These are phyloP conservation scores for Lutraria rhynchaena DNA, from an alignment of 1,140 invertebrate species.

Conservation along the genomic window DNA sequence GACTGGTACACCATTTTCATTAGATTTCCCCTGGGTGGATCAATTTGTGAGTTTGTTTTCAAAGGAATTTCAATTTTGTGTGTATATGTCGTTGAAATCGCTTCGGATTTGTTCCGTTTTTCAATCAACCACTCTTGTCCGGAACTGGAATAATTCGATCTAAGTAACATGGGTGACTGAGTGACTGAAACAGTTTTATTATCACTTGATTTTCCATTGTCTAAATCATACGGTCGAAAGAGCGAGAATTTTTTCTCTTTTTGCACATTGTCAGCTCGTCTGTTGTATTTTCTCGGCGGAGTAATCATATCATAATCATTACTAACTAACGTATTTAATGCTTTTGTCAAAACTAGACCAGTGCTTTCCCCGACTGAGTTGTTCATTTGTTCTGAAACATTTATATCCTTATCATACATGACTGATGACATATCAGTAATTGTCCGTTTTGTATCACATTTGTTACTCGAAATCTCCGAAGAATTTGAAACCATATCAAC, in stretches of 20 bases:
- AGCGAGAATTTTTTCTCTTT: slow-evolving; percentile 29
- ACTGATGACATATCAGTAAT: too few species aligned
- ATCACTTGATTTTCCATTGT: slow-evolving; percentile 36
- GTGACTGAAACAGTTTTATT: slow-evolving; percentile 13
- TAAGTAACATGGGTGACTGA: slow-evolving; percentile 39
- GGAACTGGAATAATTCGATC: slow-evolving; percentile 37
- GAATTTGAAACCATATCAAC: too few species aligned
- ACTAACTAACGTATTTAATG: slow-evolving; percentile 37
- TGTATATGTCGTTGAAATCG: background rate
- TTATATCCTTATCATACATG: background rate
- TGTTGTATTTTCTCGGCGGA: slow-evolving; percentile 25
- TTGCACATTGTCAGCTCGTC: background rate
- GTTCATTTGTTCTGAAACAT: slow-evolving; percentile 13
- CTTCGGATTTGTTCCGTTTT: slow-evolving; percentile 35
- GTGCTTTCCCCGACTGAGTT: slow-evolving; percentile 42
- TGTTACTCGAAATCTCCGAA: too few species aligned
- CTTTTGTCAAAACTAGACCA: slow-evolving; percentile 32
- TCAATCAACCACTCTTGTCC: slow-evolving; percentile 43
- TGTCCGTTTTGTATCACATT: too few species aligned
- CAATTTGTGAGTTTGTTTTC: background rate
- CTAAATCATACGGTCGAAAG: slow-evolving; percentile 54
- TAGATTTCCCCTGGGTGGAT: background rate
- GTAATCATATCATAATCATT: slow-evolving; percentile 45
- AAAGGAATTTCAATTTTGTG: background rate
- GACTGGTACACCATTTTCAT: background rate